Conservation (phyloP, 2,113 vertebrate genomes). For the Rhegmatorhina hoffmannsi region DNA sequence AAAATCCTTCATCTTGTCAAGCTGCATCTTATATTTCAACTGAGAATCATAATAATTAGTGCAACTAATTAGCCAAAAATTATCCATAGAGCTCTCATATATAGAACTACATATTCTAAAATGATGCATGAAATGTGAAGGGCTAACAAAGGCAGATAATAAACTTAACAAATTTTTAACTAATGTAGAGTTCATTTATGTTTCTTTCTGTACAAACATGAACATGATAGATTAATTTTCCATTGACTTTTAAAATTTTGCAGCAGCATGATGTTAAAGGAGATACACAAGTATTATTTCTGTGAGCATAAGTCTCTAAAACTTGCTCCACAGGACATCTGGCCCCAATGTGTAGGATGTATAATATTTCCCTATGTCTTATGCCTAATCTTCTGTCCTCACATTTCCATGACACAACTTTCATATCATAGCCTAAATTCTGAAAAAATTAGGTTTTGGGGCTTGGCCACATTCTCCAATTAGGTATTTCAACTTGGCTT, state of each 20-base stretch:
- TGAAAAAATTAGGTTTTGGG: background rate
- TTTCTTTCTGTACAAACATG: background rate
- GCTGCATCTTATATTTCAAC: background rate
- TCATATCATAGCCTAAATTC: background rate
- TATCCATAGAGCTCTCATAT: background rate
- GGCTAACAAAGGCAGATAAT: background rate
- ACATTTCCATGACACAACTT: background rate
- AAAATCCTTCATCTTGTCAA: background rate
- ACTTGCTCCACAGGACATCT: background rate
- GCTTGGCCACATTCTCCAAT: background rate
- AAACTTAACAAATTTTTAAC: background rate
- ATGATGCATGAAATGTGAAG: background rate
- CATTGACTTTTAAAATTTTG: background rate
- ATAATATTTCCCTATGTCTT: background rate
- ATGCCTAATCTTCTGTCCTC: background rate
- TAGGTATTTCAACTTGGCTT: background rate
- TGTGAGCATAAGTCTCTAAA: background rate
- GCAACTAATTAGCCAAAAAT: background rate
- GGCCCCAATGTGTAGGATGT: background rate
- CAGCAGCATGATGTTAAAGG: background rate
- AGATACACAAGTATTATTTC: background rate
- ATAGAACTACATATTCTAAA: background rate
- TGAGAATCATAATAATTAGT: background rate
- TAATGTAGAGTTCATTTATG: background rate
- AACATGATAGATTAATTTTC: background rate